These are phyloP conservation scores for Sebastes goodei DNA, from an alignment of 2,797 vertebrate species.

Conservation along the genomic window DNA sequence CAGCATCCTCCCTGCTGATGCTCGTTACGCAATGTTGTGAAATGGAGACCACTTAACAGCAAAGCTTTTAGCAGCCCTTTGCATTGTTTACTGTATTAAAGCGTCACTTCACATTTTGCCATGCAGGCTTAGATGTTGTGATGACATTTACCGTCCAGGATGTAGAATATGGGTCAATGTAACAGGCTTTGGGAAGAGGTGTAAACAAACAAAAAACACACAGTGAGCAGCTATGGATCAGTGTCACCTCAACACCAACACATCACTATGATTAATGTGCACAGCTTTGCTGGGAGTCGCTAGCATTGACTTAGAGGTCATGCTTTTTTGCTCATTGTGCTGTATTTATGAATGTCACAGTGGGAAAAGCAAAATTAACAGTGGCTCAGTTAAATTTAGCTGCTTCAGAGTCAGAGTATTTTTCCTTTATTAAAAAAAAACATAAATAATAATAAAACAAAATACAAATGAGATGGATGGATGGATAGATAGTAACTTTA, in stretches of 20 bases:
- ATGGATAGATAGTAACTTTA: too few species aligned
- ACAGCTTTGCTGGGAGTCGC: background rate
- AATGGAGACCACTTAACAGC: background rate
- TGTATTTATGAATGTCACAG: too few species aligned
- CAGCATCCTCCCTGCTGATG: slow-evolving; percentile 18
- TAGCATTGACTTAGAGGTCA: background rate
- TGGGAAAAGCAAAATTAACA: too few species aligned
- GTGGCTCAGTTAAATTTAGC: too few species aligned
- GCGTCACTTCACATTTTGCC: background rate
- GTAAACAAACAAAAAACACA: background rate
- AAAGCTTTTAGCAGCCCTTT: background rate
- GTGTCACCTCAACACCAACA: background rate
- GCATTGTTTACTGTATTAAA: background rate
- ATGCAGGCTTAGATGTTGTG: background rate
- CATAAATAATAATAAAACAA: too few species aligned
- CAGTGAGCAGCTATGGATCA: background rate
- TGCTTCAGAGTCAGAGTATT: too few species aligned
- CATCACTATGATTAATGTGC: background rate
- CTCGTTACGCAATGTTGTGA: slow-evolving; percentile 6
- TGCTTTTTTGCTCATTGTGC: background rate
- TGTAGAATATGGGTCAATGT: background rate
- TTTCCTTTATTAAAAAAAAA: too few species aligned
- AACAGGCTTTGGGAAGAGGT: background rate
- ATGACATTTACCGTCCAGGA: background rate
- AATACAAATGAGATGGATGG: too few species aligned